Base-by-base conservation (phyloP, 2,888 invertebrate species). In the Megamerina dolium region DNA sequence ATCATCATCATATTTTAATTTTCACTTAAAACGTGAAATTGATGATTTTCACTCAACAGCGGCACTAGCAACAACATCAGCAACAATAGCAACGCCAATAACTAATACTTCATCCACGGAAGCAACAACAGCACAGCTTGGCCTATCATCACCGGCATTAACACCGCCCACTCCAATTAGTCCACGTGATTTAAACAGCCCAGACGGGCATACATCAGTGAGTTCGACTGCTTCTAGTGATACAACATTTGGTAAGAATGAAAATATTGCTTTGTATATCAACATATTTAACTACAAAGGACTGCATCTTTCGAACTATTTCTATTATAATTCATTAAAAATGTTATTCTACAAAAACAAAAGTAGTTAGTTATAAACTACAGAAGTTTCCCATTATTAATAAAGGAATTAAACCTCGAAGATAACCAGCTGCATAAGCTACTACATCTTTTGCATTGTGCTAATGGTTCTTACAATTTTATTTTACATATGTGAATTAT, bases 181-280 rank as follows among this genome's bases (percentile, higher is more conserved):
- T 55, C 68, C 71, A 37, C 49, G 59, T 45, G 61, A 66, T 41
- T 60, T 65, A 4, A 70, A 69, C 40, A 70, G 70, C 56, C 70
- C 70, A 41, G 71, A 70, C 52, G 69, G 68, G 37, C 69, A 70
- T 43, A 61, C 65, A 50, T 70, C 70, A 48, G 54, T 70, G 44
- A 69, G 70, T 51, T 70, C 70, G 43, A 52, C 56, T 37, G 48
- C 57, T 48, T 68, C 65, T 42, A 68, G 66, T 58, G 70, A 71
- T 55, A 63, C 65, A 26, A 55, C 64, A 51, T 60, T 68, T 54
- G 70, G 70, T 70, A 51, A 63, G 63, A 49, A 1, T 8, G 23
- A 8, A 8, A 10, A 23, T 23, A 8, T 23, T 8, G 10, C 8
- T 23, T 8, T 8, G 23, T 23, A 23, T 23, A 23, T 23, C 10